Conservation (phyloP, 1,140 invertebrate genomes). For the Zaprionus kolodkinae region DNA sequence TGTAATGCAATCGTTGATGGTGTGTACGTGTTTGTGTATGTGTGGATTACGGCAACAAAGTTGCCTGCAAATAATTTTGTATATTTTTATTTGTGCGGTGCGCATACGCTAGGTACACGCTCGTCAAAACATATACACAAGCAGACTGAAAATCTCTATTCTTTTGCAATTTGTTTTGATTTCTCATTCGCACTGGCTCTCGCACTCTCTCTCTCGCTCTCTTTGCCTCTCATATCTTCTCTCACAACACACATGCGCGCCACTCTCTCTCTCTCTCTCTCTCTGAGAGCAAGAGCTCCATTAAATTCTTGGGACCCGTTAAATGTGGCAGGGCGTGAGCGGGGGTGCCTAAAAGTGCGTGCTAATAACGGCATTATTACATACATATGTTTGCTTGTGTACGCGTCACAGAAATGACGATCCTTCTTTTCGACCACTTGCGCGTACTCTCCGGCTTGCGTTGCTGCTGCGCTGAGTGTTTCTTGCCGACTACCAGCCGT, state of each 20-base stretch:
- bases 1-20: constrained; percentile 59
- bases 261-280: constrained; percentile 40
- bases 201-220: constrained; percentile 20
- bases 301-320: background rate
- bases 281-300: constrained; percentile 23
- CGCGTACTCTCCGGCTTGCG: constrained; percentile 53
- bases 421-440: constrained; percentile 37
- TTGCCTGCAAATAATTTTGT: constrained; percentile 65
- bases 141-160: constrained; percentile 78
- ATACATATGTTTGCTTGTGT: constrained; percentile 1
- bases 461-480: constrained; percentile 73
- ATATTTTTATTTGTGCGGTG: constrained; percentile 72
- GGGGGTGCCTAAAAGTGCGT: constrained; percentile 13
- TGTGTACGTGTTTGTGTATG: constrained; percentile 36
- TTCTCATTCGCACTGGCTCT: constrained; percentile 68
- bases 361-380: constrained; percentile 33
- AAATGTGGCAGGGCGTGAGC: background rate
- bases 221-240: constrained; percentile 5
- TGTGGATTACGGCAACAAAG: constrained; percentile 59
- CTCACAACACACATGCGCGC: constrained; percentile 34
- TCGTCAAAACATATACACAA: constrained; percentile 82
- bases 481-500: constrained; percentile 63
- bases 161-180: constrained; percentile 83
- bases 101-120: constrained; percentile 81
- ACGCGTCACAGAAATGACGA: constrained; percentile 36